Evolutionary conservation across 2,113 vertebrate genomes (phyloP).

Genomic region (Rostratula benghalensis): DNA sequence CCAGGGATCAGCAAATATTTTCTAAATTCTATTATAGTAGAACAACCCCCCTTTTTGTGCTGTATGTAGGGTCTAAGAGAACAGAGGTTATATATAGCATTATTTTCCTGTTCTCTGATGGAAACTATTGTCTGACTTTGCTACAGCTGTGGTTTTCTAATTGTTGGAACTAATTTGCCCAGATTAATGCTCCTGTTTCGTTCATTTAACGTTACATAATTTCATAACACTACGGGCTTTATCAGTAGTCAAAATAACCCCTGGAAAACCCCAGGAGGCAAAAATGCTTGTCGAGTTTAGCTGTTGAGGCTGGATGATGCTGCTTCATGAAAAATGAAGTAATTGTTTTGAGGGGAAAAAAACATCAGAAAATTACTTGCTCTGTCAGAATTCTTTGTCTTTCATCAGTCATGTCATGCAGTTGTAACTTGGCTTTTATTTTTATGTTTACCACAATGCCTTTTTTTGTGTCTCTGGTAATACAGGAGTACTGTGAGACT

Average conservation of each 20-base stretch:
- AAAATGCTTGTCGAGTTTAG: slow-evolving; percentile 63
- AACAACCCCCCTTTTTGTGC: slow-evolving; percentile 20
- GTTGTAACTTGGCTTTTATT: neutral
- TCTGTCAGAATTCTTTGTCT: slow-evolving; percentile 24
- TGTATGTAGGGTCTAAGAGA: neutral
- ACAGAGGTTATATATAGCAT: slow-evolving; percentile 17
- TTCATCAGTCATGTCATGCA: neutral
- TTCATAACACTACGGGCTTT: slow-evolving; percentile 67
- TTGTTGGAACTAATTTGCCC: slow-evolving; percentile 55
- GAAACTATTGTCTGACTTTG: slow-evolving; percentile 20
- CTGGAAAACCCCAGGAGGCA: slow-evolving; percentile 59
- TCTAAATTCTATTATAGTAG: neutral
- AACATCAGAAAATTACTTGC: neutral
- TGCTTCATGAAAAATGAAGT: slow-evolving; percentile 55
- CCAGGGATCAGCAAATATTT: neutral
- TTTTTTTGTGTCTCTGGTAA: neutral
- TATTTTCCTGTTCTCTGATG: slow-evolving; percentile 30
- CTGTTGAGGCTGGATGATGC: slow-evolving; percentile 43
- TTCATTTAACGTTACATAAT: slow-evolving; percentile 43
- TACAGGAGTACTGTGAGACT: neutral
- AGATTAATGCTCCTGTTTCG: slow-evolving; percentile 48
- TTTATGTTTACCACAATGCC: neutral
- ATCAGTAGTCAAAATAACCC: slow-evolving; percentile 56
- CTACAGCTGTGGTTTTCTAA: slow-evolving; percentile 21
- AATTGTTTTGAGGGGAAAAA: slow-evolving; percentile 44